Evolutionary conservation across 1,140 invertebrate species (phyloP).

Genomic region (Eumeta japonica): DNA sequence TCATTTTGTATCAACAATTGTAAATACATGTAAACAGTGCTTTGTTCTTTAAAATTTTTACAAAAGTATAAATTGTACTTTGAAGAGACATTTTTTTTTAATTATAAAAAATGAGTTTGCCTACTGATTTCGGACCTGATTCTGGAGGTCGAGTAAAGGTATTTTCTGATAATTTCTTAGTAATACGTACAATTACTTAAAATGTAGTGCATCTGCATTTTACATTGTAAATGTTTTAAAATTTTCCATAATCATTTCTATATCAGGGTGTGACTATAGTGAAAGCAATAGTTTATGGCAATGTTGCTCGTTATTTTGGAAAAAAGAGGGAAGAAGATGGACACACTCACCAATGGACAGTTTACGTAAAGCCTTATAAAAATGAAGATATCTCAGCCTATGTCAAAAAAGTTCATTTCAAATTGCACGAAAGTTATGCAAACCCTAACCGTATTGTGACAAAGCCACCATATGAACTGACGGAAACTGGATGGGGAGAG

Average conservation of each 20-base stretch:
- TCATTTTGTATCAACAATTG: too few species aligned
- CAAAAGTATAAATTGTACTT: too few species aligned
- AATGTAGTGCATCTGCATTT: background rate
- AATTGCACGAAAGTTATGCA: constrained; percentile 95
- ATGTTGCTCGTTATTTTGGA: constrained; percentile 92
- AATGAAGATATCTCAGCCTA: constrained; percentile 94
- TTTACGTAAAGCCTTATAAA: constrained; percentile 92
- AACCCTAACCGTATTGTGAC: constrained; percentile 91
- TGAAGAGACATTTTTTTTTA: too few species aligned
- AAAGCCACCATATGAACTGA: constrained; percentile 96
- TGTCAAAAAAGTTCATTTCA: constrained; percentile 96
- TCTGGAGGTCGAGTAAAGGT: constrained; percentile 79
- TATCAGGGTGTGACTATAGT: constrained; percentile 83
- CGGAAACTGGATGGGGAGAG: constrained; percentile 99
- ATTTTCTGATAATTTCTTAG: constrained; percentile 15
- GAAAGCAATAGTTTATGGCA: constrained; percentile 97
- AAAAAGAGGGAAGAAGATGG: constrained; percentile 98
- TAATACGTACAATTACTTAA: constrained; percentile 3
- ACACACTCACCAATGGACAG: constrained; percentile 98
- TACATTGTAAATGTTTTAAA: background rate
- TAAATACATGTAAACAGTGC: too few species aligned
- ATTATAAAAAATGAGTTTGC: constrained; percentile 58
- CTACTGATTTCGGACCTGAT: constrained; percentile 78
- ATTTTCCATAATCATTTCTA: constrained; percentile 6
- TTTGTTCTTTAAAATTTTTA: too few species aligned